Conservation (phyloP, 2,888 invertebrate genomes). For the Cybosia mesomella region DNA sequence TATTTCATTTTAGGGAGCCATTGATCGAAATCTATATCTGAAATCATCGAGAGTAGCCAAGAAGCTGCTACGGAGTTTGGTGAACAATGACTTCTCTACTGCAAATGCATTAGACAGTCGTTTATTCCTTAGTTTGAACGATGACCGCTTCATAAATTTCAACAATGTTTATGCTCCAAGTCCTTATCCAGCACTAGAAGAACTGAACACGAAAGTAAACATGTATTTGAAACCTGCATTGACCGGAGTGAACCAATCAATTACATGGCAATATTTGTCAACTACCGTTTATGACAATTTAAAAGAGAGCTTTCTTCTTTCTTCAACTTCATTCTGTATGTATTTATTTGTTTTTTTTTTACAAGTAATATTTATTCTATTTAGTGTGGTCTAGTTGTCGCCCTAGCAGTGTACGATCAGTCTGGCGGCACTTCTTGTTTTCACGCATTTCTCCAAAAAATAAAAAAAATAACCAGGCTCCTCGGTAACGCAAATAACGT, state of each 20-base stretch:
- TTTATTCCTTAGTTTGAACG: constrained; percentile 61
- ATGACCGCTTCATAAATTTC: constrained; percentile 68
- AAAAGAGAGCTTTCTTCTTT: constrained; percentile 67
- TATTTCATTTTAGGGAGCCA: constrained; percentile 63
- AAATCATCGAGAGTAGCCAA: constrained; percentile 58
- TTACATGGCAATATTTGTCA: constrained; percentile 69
- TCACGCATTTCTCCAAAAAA: background rate
- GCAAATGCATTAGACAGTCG: constrained; percentile 60
- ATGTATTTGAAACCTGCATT: constrained; percentile 73
- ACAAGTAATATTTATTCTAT: too few species aligned
- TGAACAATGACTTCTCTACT: constrained; percentile 56
- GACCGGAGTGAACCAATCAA: constrained; percentile 68
- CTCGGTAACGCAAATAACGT: too few species aligned
- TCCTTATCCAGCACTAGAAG: constrained; percentile 64
- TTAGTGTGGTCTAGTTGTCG: too few species aligned
- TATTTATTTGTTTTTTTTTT: constrained; percentile 28
- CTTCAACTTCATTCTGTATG: constrained; percentile 77
- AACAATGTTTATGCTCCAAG: constrained; percentile 72
- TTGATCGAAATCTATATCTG: constrained; percentile 68
- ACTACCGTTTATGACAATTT: constrained; percentile 64
- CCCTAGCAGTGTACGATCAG: too few species aligned
- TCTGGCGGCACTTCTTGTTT: background rate
- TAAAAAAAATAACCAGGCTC: too few species aligned
- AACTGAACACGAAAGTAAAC: constrained; percentile 65
- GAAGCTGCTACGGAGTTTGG: constrained; percentile 63